phyloP scores from a whole-genome alignment of 2,797 vertebrate species.

The Steatocranus sp. region DNA sequence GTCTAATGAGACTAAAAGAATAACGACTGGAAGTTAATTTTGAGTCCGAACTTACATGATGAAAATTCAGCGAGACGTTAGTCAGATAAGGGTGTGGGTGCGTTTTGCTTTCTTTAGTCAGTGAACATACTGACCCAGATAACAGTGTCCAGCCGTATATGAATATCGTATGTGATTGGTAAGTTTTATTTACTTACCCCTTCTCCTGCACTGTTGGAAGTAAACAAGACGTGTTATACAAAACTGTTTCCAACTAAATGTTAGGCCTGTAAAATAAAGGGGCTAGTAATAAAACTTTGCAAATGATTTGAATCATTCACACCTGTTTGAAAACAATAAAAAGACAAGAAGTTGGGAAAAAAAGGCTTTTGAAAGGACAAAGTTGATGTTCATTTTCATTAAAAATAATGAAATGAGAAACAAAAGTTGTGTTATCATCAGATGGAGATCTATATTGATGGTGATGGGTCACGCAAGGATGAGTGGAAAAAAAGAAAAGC shows the following conservation, averaged over 20 bases:
- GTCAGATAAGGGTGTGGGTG: neutral
- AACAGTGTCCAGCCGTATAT: neutral
- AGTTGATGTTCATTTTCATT: neutral
- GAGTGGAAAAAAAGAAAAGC: neutral
- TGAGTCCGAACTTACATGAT: neutral
- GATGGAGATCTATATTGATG: neutral
- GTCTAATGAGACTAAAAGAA: neutral
- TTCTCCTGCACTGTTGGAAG: neutral
- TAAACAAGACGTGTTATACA: neutral
- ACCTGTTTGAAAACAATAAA: neutral
- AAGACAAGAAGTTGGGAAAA: neutral
- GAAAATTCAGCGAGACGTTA: neutral
- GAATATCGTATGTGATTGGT: neutral
- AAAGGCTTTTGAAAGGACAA: neutral
- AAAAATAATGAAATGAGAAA: neutral
- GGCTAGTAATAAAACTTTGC: neutral
- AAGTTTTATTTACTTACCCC: neutral
- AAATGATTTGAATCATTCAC: neutral
- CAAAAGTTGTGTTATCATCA: neutral
- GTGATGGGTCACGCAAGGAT: neutral
- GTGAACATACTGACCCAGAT: slow-evolving; percentile 35
- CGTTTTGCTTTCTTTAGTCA: neutral
- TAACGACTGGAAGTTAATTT: neutral
- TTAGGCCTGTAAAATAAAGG: neutral
- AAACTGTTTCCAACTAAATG: neutral